Percentiles rank a stretch among this genome's conserved stretches.
Evolutionary conservation across 1,140 invertebrate species (phyloP).

Genomic region (Bombyx mori): ASM3026992v2 NC_085116.1:4519501-4520000

Average conservation of each 20-base stretch:
- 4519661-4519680: too few relatives aligned
- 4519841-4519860: too few relatives aligned
- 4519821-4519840: too few relatives aligned
- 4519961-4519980: constrained; percentile 44
- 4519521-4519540: constrained; percentile 66
- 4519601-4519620: constrained; percentile 33
- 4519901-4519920: constrained; percentile 8
- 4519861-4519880: too few relatives aligned
- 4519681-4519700: too few relatives aligned
- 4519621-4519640: constrained; percentile 17
- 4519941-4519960: constrained; percentile 24
- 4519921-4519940: constrained; percentile 29
- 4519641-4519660: constrained; percentile 13
- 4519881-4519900: too few relatives aligned
- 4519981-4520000: constrained; percentile 65
- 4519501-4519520: constrained; percentile 61
- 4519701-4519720: too few relatives aligned
- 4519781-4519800: too few relatives aligned
- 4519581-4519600: constrained; percentile 52
- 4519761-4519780: too few relatives aligned
- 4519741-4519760: too few relatives aligned
- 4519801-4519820: too few relatives aligned
- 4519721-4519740: too few relatives aligned
- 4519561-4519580: constrained; percentile 58
- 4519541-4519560: constrained; percentile 47